A percentile compares a stretch with the other conserved stretches of the same genome.
phyloP scores from a whole-genome alignment of 1,140 invertebrate genomes.

The Lordiphosa stackelbergi region DNA sequence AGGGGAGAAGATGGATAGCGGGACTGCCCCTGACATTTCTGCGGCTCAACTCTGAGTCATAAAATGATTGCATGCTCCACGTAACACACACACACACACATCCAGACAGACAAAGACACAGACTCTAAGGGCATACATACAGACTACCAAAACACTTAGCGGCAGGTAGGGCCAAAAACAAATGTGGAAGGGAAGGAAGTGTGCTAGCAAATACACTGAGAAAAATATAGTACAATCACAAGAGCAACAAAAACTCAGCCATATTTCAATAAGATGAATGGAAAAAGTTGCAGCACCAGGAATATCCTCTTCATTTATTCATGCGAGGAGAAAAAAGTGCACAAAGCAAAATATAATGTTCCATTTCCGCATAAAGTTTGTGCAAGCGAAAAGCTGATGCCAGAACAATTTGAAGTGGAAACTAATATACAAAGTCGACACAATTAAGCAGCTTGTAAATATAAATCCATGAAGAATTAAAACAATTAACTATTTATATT shows the following conservation, averaged over 20 bases:
- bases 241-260: background rate
- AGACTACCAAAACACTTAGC: constrained; percentile 65
- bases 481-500: too few species aligned
- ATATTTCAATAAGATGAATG: too few species aligned
- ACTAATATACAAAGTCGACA: too few species aligned
- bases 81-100: constrained; percentile 34
- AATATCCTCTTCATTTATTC: too few species aligned
- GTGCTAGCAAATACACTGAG: constrained; percentile 16
- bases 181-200: constrained; percentile 17
- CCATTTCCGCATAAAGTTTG: too few species aligned
- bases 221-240: constrained; percentile 1
- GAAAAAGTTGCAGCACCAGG: too few species aligned
- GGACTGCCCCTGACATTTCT: constrained; percentile 67
- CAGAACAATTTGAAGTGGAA: too few species aligned
- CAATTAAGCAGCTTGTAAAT: too few species aligned
- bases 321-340: too few species aligned
- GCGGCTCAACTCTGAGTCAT: constrained; percentile 56
- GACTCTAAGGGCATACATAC: constrained; percentile 18
- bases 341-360: too few species aligned
- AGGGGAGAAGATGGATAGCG: constrained; percentile 25
- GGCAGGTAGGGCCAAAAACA: constrained; percentile 56
- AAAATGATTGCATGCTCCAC: constrained; percentile 72
- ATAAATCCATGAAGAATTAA: too few species aligned
- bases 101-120: constrained; percentile 10
- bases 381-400: too few species aligned